Conservation (phyloP, 1,140 invertebrate genomes). For the Psilanteris sp. region DNA sequence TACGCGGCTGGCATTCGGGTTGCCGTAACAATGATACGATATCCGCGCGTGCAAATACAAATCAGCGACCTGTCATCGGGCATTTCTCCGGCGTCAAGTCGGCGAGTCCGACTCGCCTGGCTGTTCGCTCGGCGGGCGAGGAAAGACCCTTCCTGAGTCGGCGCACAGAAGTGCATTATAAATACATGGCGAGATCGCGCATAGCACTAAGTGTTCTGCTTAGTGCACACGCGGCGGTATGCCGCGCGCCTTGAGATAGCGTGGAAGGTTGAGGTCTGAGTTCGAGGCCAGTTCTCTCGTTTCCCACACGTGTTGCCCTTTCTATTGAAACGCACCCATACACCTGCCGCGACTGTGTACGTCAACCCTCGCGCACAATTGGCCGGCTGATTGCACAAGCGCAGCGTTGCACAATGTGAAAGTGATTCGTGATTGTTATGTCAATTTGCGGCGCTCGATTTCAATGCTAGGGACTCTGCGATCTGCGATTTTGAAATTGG, state of each 20-base stretch:
- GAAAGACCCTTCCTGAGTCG: neutral
- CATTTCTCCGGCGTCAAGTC: too few relatives aligned
- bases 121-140: neutral
- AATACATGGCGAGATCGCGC: constrained; percentile 1
- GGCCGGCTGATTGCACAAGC: constrained; percentile 54
- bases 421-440: constrained; percentile 56
- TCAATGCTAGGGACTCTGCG: too few relatives aligned
- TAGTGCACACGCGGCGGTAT: constrained; percentile 33
- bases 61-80: too few relatives aligned
- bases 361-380: constrained; percentile 32
- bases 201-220: too few relatives aligned
- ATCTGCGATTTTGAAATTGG: neutral
- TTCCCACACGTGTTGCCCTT: constrained; percentile 59
- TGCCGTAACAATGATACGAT: constrained; percentile 15
- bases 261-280: constrained; percentile 64
- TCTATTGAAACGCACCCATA: constrained; percentile 51
- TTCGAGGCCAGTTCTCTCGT: constrained; percentile 61
- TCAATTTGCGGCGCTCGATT: constrained; percentile 36
- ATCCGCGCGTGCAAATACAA: neutral
- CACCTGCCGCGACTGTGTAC: constrained; percentile 38
- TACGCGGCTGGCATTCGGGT: constrained; percentile 9
- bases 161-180: constrained; percentile 13
- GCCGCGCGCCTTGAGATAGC: constrained; percentile 43
- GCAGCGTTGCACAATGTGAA: constrained; percentile 56
- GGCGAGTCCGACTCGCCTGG: neutral